Base-by-base conservation (phyloP, 2,797 vertebrate species). In the Semotilus atromaculatus region DNA sequence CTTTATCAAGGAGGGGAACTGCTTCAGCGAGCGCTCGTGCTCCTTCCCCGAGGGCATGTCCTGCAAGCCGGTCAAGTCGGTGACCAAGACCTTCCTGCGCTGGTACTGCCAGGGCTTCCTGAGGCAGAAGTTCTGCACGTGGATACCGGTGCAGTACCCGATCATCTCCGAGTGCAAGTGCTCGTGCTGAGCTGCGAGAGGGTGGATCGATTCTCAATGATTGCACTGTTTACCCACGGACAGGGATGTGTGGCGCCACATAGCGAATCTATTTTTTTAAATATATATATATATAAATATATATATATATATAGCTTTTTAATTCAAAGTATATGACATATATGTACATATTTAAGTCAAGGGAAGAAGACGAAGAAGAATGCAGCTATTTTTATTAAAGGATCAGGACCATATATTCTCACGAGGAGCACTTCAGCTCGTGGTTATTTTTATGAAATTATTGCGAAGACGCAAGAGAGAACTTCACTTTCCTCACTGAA, bases 111-210 rank as follows among this genome's bases (percentile, higher is more conserved):
- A 98, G 90, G 97, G 97, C n/a, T 98, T 97, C 95, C 92, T 96
- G 90, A 96, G 93, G 92, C 97, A 97, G 90, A 97, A 97, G 91
- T 97, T 96, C 94, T 98, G 97, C 94, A 97, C 97, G 90, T 98
- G 97, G 97, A 97, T 98, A 95, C 96, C 96, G 88, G 96, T 97
- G 89, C 97, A 98, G 93, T 98, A 98, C 93, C 97, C 97, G 53
- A 95, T 98, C 92, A 97, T 98, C 94, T 97, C 97, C 89, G 97
- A 98, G 95, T 98, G 97, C 96, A 97, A 97, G 94, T 97, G 97
- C 89, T 96, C 96, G 91, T 98, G 97, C 93, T 98, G 95, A 96
- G 92, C 90, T 75, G 38, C 64, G 77, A 38, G 34, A 82, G 67
- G 68, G n/a, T 19, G n/a, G 58, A 48, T 71, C 31, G 48, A 51